Evolutionary conservation across 2,797 vertebrate genomes (phyloP).

Genomic region (Simalia tracyae): DNA sequence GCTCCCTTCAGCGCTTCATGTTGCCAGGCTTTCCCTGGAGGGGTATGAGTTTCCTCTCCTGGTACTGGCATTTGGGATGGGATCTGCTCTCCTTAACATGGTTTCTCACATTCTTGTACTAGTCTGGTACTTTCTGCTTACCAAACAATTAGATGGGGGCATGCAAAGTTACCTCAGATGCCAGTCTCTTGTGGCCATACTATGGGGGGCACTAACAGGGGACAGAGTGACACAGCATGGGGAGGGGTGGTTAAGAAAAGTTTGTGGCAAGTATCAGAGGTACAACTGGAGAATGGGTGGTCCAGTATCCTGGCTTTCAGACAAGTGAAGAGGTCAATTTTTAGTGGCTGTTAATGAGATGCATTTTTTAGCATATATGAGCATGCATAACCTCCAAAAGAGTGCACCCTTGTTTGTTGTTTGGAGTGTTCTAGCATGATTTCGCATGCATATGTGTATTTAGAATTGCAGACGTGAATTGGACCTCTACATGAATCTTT

Average conservation of each 20-base stretch:
- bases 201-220: neutral
- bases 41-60: neutral
- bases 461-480: neutral
- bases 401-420: neutral
- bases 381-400: neutral
- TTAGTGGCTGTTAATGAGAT: neutral
- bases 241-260: neutral
- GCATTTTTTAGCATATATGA: neutral
- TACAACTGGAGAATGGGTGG: neutral
- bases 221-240: neutral
- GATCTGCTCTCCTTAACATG: neutral
- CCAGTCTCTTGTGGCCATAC: neutral
- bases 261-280: constrained; percentile 7
- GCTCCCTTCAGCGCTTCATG: neutral
- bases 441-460: neutral
- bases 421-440: neutral
- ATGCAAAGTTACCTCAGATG: neutral
- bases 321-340: neutral
- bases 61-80: neutral
- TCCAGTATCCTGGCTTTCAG: neutral
- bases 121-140: neutral
- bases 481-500: neutral
- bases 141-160: neutral
- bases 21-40: neutral
- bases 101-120: too few relatives aligned